Base-by-base conservation (phyloP, 2,888 invertebrate genomes). In the Athalia circularis region DNA sequence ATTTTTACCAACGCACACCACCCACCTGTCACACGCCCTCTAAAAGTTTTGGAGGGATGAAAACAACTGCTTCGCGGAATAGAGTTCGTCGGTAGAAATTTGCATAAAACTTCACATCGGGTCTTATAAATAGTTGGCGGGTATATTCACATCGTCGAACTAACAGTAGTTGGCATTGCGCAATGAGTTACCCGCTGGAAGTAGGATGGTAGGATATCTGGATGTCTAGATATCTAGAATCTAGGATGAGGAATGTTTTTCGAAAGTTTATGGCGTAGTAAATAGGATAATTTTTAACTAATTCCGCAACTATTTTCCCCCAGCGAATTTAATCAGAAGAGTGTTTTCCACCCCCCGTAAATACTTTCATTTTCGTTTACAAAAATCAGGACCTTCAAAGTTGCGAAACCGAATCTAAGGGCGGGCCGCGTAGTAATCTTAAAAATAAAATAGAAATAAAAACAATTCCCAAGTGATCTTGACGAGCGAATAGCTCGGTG, bases 111-210 rank as follows among this genome's bases (percentile, higher is more conserved):
- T 45, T 59, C 67, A 65, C n/a, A 13, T 4, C n/a, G 43, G 13
- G n/a, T 5, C 4, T 11, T 45, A 8, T 29, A 72, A 47, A 47
- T 59, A 72, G 72, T 72, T 72, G 9, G 13, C n/a, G 45, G 72
- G 45, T 15, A 29, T 47, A 57, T n/a, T 72, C 72, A 15, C 7
- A 29, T 29, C 29, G 29, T 59, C 15, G 59, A 72, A 72, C 57
- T 72, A 72, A 72, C 47, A 59, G 72, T 59, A 15, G 59, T 72
- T 59, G 72, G 70, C 70, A 45, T 70, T 72, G 29, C 29, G 29
- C 29, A 29, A 2, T 29, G 29, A 29, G 29, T 29, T 29, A 29
- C 29, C 29, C 29, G 29, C 29, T 2, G 29, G 29, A 29, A 29
- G 0, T 29, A 29, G 29, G 29, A 29, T 29, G 29, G 29, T 29